These are phyloP conservation scores for Buathra laborator DNA, from an alignment of 2,888 invertebrate genomes.

Conservation along the genomic window DNA sequence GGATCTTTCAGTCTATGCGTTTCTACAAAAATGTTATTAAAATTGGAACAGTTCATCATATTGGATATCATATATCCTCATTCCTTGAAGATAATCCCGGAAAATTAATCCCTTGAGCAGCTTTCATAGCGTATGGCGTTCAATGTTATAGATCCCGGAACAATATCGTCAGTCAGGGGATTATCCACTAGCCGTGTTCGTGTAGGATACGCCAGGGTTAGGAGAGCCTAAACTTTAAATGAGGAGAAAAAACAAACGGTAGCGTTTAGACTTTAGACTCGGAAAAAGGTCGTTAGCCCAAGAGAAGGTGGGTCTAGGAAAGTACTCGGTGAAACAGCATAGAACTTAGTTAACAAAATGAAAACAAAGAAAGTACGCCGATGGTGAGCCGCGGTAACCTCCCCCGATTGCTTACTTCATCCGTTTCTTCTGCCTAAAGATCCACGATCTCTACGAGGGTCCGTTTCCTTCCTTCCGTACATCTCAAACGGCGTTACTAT, in stretches of 20 bases:
- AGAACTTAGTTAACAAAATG: conserved; percentile 6
- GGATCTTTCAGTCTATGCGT: not conserved
- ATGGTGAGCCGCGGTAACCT: conserved; percentile 8
- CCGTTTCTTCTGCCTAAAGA: conserved; percentile 30
- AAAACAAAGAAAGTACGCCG: conserved; percentile 30
- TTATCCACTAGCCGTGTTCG: not conserved
- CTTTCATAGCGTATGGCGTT: too few relatives aligned
- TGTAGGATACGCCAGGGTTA: not conserved
- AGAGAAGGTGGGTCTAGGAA: conserved; percentile 1
- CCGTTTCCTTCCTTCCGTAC: conserved; percentile 56
- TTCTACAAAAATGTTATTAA: not conserved
- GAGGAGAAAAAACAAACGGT: not conserved
- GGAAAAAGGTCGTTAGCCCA: conserved; percentile 6
- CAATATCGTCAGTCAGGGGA: too few relatives aligned
- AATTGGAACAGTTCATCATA: too few relatives aligned
- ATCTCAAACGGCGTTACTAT: not conserved
- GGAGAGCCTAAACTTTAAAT: not conserved
- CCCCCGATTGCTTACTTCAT: conserved; percentile 1
- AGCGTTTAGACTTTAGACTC: not conserved
- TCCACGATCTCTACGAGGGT: conserved; percentile 35
- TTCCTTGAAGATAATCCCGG: too few relatives aligned
- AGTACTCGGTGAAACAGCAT: not conserved
- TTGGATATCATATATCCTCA: too few relatives aligned
- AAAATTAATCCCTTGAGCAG: too few relatives aligned
- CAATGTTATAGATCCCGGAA: too few relatives aligned